A percentile compares a stretch with the other conserved stretches of the same genome.
phyloP scores from a whole-genome alignment of 2,113 vertebrate species.

The Sarotherodon lohbergeri region DNA sequence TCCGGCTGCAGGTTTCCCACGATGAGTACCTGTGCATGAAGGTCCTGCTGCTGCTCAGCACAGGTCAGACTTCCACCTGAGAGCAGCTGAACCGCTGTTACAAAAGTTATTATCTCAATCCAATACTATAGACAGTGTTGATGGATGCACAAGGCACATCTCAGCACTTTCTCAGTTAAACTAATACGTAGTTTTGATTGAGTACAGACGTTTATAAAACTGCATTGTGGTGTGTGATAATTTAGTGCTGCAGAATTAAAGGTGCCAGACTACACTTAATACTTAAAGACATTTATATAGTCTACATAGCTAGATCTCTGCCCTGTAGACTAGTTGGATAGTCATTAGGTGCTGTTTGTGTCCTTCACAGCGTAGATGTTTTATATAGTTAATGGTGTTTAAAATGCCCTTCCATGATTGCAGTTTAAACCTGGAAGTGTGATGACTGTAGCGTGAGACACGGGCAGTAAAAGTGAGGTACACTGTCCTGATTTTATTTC shows the following conservation, averaged over 20 bases:
- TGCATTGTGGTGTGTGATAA: not conserved
- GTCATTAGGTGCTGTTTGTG: not conserved
- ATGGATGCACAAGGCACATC: not conserved
- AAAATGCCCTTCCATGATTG: not conserved
- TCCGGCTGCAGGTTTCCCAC: constrained; percentile 91
- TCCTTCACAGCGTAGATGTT: not conserved
- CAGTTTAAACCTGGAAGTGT: not conserved
- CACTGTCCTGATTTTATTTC: not conserved
- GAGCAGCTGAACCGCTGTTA: not conserved
- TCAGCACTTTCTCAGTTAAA: not conserved
- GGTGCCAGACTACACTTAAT: not conserved
- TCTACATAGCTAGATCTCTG: not conserved
- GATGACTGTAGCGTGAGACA: not conserved
- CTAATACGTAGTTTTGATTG: not conserved
- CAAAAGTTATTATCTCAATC: not conserved
- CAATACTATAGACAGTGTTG: not conserved
- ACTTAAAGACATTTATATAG: not conserved
- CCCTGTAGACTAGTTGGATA: not conserved
- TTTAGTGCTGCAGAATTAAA: not conserved
- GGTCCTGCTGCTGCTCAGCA: constrained; percentile 92
- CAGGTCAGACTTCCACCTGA: constrained; percentile 72
- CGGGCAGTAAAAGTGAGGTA: not conserved
- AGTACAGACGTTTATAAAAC: not conserved
- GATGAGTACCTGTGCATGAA: constrained; percentile 99
- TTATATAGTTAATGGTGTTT: not conserved